These are phyloP conservation scores for Australoheros scitulus DNA, from an alignment of 2,113 vertebrate genomes.

Conservation along the genomic window DNA sequence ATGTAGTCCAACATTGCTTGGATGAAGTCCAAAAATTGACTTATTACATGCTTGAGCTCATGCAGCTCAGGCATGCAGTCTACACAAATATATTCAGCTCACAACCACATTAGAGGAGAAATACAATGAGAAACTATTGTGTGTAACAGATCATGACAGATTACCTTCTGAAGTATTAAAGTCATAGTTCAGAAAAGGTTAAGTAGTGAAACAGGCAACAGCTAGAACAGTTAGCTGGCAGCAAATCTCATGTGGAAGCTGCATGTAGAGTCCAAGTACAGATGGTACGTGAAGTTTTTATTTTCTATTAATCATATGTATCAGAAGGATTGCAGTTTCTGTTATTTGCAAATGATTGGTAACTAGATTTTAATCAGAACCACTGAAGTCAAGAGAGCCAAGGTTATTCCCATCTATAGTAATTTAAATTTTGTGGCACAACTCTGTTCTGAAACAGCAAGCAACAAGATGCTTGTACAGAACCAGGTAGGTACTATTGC, in stretches of 20 bases:
- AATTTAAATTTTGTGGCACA: neutral
- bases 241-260: neutral
- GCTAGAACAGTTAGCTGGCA: neutral
- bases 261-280: neutral
- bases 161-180: neutral
- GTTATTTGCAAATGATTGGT: neutral
- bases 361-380: neutral
- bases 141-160: neutral
- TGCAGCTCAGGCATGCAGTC: neutral
- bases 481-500: no score
- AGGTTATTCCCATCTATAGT: neutral
- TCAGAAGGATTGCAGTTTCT: neutral
- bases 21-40: neutral
- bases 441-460: no score
- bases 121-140: neutral
- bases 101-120: neutral
- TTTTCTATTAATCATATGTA: neutral
- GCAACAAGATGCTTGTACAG: no score
- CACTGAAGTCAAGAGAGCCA: neutral
- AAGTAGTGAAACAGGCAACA: neutral
- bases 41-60: neutral
- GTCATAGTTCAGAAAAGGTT: neutral
- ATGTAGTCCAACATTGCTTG: neutral
- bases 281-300: neutral
- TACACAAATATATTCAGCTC: neutral